These are phyloP conservation scores for Pammene aurita DNA, from an alignment of 2,888 invertebrate species.

Conservation along the genomic window DNA sequence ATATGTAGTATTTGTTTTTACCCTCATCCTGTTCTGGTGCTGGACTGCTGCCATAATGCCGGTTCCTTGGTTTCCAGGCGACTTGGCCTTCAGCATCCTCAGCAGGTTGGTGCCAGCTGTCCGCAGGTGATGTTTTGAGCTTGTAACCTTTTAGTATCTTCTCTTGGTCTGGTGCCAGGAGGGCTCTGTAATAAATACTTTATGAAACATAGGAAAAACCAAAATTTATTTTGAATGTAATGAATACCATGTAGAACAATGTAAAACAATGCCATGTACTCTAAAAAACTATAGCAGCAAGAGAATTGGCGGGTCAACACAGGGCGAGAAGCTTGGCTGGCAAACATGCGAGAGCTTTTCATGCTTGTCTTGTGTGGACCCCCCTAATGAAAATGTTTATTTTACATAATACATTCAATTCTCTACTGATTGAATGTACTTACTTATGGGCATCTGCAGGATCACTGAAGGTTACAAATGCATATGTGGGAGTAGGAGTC, in stretches of 20 bases:
- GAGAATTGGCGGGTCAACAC: too few relatives aligned
- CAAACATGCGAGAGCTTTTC: too few relatives aligned
- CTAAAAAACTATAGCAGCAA: too few relatives aligned
- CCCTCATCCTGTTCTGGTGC: slow-evolving; percentile 8
- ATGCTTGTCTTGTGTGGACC: too few relatives aligned
- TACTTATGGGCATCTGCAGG: slow-evolving; percentile 82
- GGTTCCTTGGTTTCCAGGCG: slow-evolving; percentile 60
- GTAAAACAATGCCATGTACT: too few relatives aligned
- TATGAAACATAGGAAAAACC: background rate
- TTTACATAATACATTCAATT: too few relatives aligned
- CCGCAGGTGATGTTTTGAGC: slow-evolving; percentile 81
- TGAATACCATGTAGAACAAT: too few relatives aligned
- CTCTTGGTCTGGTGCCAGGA: slow-evolving; percentile 69
- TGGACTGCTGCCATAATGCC: slow-evolving; percentile 34
- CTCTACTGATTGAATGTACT: slow-evolving; percentile 44
- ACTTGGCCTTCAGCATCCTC: slow-evolving; percentile 67
- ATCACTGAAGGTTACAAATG: slow-evolving; percentile 82
- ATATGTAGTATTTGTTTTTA: background rate
- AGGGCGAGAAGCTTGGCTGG: too few relatives aligned
- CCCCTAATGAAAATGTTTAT: too few relatives aligned
- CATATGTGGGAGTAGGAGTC: slow-evolving; percentile 72
- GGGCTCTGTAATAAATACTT: slow-evolving; percentile 58
- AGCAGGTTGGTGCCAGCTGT: slow-evolving; percentile 85
- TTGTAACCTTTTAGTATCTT: slow-evolving; percentile 65
- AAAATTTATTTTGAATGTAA: too few relatives aligned